These are phyloP conservation scores for Arremon aurantiirostris DNA, from an alignment of 2,797 vertebrate species.

Conservation along the genomic window DNA sequence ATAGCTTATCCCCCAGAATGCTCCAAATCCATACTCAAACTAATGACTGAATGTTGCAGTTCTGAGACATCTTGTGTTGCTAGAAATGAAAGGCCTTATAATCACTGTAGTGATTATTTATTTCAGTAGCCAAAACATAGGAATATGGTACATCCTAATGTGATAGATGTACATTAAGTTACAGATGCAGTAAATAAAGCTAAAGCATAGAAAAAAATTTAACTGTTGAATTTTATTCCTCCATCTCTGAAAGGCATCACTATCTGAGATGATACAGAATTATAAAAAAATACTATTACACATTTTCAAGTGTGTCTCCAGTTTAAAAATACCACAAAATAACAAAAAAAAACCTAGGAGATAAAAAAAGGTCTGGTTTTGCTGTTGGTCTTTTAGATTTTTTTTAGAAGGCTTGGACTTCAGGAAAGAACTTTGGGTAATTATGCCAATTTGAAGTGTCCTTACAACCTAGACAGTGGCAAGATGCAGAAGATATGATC, in stretches of 20 bases:
- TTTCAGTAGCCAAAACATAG: not conserved
- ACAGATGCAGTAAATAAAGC: not conserved
- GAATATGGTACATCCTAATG: not conserved
- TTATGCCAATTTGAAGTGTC: not conserved
- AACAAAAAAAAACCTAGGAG: not conserved
- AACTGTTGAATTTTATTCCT: not conserved
- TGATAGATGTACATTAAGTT: not conserved
- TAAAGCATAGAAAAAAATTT: not conserved
- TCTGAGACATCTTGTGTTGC: not conserved
- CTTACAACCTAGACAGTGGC: not conserved
- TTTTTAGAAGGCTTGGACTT: not conserved
- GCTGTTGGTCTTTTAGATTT: not conserved
- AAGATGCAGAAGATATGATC: not conserved
- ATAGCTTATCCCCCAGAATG: not conserved
- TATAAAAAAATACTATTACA: not conserved
- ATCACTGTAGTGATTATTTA: not conserved
- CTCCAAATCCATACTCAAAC: not conserved
- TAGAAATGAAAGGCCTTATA: not conserved
- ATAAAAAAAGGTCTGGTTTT: not conserved
- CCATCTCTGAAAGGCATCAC: not conserved
- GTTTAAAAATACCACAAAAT: not conserved
- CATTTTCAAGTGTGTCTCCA: not conserved
- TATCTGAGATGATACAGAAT: not conserved
- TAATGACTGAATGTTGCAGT: not conserved
- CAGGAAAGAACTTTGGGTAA: not conserved